Percentiles rank a stretch among this genome's conserved stretches.
Evolutionary conservation across 2,113 vertebrate genomes (phyloP).

Genomic region (Pan troglodytes): NHGRI_mPanTro3-v2.1_pri NC_072398.2:195408001-195408500

Average conservation of each 20-base stretch:
- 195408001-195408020: not conserved
- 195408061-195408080: not conserved
- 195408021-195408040: not conserved
- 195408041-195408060: not conserved
- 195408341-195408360: not conserved
- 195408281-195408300: not conserved
- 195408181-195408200: not conserved
- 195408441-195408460: not conserved
- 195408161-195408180: not conserved
- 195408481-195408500: not conserved
- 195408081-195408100: too few species aligned
- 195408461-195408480: not conserved
- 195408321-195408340: not conserved
- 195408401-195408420: conserved; percentile 8
- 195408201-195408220: not conserved
- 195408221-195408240: conserved; percentile 21
- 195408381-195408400: not conserved
- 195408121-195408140: not conserved
- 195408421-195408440: not conserved
- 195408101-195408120: too few species aligned
- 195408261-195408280: not conserved
- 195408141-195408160: not conserved
- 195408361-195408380: not conserved
- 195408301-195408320: not conserved
- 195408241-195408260: not conserved